Base-by-base conservation (phyloP, 2,113 vertebrate genomes). In the Xyrauchen texanus region DNA sequence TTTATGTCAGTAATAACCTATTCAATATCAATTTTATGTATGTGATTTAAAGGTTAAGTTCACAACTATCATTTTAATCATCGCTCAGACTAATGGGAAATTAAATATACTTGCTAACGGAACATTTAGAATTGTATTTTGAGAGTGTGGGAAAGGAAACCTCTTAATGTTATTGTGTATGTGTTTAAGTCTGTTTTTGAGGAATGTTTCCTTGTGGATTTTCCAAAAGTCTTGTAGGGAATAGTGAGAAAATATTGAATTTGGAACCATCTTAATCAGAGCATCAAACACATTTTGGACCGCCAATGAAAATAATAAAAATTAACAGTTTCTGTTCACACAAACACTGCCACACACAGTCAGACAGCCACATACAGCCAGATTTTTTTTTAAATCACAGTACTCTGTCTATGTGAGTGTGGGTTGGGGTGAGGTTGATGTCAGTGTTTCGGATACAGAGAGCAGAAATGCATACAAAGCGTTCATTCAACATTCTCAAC, bases 71-170 rank as follows among this genome's bases (percentile, higher is more conserved):
- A 16, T 13, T 8, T 55, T 13, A 6, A 71, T 52, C 52, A 8
- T 42, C 34, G 45, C 42, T 57, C n/a, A 9, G 64, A 69, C 12
- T 44, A 45, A 12, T 79, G 65, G 58, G 55, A 79, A 68, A 58
- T 58, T 0, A n/a, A 64, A 45, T 52, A 11, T 53, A 67, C 9
- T 52, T 69, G n/a, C 51, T 44, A 12, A 53, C 55, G 53, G 53
- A 80, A 16, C 15, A 13, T 63, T 68, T 61, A 34, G 61, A 55
- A 51, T 80, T 83, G 76, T 80, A 65, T 16, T 83, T 71, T 71
- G 34, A 8, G 42, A 75, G 74, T 68, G 57, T 58, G 62, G 21
- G 45, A 66, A 76, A 46, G 74, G 55, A 73, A 75, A 68, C 61
- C 10, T 58, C 3, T 51, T 10, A 51, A 75, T 69, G 73, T 13